Evolutionary conservation across 2,888 invertebrate genomes (phyloP).

Genomic region (Sipha maydis): DNA sequence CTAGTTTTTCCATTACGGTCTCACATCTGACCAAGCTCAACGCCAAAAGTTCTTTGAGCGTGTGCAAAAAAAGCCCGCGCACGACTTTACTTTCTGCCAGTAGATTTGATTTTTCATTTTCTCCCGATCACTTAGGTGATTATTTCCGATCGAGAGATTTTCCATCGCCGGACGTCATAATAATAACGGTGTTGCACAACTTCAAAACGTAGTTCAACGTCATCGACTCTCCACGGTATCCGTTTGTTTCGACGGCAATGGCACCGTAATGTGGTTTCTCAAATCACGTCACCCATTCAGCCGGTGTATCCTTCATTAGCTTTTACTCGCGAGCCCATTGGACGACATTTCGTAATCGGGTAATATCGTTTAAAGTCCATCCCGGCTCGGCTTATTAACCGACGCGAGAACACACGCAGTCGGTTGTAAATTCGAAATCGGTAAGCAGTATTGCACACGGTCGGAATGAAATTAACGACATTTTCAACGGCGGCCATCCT

Average conservation of each 20-base stretch:
- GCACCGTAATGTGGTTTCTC: neutral
- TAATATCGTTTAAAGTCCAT: constrained; percentile 29
- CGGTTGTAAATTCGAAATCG: neutral
- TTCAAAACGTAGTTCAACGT: neutral
- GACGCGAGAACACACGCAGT: neutral
- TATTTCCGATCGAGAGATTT: neutral
- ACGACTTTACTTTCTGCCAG: neutral
- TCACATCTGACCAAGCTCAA: constrained; percentile 15
- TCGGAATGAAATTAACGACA: neutral
- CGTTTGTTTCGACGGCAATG: neutral
- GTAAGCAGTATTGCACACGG: neutral
- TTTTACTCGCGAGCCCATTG: constrained; percentile 31
- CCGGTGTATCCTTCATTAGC: constrained; percentile 10
- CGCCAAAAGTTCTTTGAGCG: neutral
- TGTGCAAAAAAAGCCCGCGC: neutral
- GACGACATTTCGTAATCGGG: constrained; percentile 6
- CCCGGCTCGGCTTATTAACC: neutral
- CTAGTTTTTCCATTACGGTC: neutral
- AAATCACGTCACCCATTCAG: neutral
- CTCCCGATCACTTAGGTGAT: constrained; percentile 15
- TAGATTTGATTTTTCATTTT: neutral
- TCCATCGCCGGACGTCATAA: neutral
- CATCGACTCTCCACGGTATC: neutral
- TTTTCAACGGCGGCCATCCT: neutral
- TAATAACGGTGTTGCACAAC: neutral